Base-by-base conservation (phyloP, 1,140 invertebrate genomes). In the Psix sp. region DNA sequence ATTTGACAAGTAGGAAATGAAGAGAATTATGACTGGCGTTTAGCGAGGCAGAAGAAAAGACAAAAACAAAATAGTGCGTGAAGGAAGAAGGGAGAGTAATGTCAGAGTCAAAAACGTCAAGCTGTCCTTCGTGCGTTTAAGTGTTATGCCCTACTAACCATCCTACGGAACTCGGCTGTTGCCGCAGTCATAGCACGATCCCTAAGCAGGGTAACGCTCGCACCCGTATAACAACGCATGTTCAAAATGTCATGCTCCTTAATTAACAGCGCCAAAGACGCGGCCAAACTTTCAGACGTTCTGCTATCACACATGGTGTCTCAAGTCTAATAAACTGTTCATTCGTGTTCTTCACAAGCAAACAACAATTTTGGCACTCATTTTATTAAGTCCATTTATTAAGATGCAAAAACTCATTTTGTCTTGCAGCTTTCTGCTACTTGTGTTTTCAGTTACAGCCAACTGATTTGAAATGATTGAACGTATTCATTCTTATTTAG, bases 141-240 rank as follows among this genome's bases (percentile, higher is more conserved):
- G 70, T 78, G 75, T 60, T 36, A 43, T 74, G 80, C 62, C 74
- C 74, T 80, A 81, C 80, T 81, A 81, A 80, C 77, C 77, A 59
- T 79, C 49, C 78, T 72, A 33, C 43, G 49, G 65, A 76, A 72
- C 51, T 46, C 54, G 75, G 66, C 70, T 65, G 42, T 43, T 42
- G 24, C 54, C 52, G 33, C 33, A 38, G 31, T 39, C 20, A 43
- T 46, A 35, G 39, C 20, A 11, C 40, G 49, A 54, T 54, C 38
- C 51, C 45, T 31, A 43, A 48, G 42, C 63, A 49, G 63, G 65
- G 52, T 60, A 60, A 42, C 48, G 40, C 18, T 13, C 40, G 36
- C 21, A 14, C 5, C 11, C 26, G 11, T 26, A 10, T 49, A 35
- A 29, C 11, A 15, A 42, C 40, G 42, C 42, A 35, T 45, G 18